Base-by-base conservation (phyloP, 1,140 invertebrate genomes). In the Lepidotrigona ventralis region DNA sequence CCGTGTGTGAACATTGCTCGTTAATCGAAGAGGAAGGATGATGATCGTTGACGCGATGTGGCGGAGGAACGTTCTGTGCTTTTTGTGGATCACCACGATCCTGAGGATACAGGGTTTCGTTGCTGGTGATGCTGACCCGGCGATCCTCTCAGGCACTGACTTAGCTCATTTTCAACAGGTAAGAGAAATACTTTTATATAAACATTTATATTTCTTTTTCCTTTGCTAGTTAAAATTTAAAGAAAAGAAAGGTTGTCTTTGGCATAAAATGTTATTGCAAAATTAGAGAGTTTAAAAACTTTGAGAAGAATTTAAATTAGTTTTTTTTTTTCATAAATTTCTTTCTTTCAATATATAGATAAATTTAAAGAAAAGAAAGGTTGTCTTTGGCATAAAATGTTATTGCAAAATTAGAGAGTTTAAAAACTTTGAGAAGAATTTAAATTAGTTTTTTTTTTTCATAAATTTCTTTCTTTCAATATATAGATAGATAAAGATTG, bases 81-180 rank as follows among this genome's bases (percentile, higher is more conserved):
- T 85, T 60, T 64, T 90, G 75, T 86, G 81, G 89, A 69, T 79
- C 71, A 68, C 64, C 17, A 39, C 79, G 76, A 54, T 84, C 60
- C 68, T 89, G 19, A 60, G 76, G 54, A 60, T 72, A 19, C 71
- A 68, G 56, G 56, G 39, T 79, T 77, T 87, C 29, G 83, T 83
- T 9, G 76, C 68, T 21, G 82, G 74, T 21, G 90, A 90, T 33
- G 89, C 84, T 33, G 90, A 90, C 29, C 87, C 90, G 0, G 80
- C 74, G n/a, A 84, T 90, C 51, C 69, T 83, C 8, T 56, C 66
- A 8, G 87, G 70, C 8, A 21, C 85, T 21, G 90, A 90, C 2
- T 77, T 90, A 39, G 19, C 69, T 56, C 84, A 86, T 54, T 79
- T 90, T 26, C 83, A 86, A 83, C 87, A 88, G 71, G 90, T 90